Evolutionary conservation across 2,888 invertebrate species (phyloP).

Genomic region (Brenthis ino): DNA sequence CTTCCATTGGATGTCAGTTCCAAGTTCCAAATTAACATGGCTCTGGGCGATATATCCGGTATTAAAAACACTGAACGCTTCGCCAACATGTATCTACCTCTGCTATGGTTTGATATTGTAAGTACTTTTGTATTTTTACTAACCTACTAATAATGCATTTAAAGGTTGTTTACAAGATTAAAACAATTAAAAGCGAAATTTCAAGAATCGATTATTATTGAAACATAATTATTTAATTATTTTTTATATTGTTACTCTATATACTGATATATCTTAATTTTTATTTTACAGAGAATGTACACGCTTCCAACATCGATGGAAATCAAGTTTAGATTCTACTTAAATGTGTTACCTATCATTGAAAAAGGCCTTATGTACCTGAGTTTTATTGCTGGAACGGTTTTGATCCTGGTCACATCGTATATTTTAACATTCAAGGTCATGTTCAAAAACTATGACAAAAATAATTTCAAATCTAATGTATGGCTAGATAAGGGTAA

Average conservation of each 20-base stretch:
- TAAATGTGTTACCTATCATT: conserved; percentile 86
- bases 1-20: conserved; percentile 89
- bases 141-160: no score
- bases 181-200: no score
- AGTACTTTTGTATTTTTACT: conserved; percentile 67
- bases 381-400: conserved; percentile 74
- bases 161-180: no score
- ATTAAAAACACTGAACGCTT: conserved; percentile 87
- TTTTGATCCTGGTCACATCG: conserved; percentile 77
- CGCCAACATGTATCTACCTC: conserved; percentile 87
- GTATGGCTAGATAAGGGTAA: conserved; percentile 52
- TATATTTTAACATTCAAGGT: conserved; percentile 72
- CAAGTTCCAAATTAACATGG: conserved; percentile 94
- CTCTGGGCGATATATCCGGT: conserved; percentile 85
- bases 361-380: conserved; percentile 82
- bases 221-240: background rate
- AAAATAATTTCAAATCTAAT: conserved; percentile 49
- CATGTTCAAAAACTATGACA: conserved; percentile 66
- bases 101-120: conserved; percentile 96
- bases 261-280: background rate
- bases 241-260: background rate
- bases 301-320: conserved; percentile 84
- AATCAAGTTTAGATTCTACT: conserved; percentile 86
- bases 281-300: conserved; percentile 85
- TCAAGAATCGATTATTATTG: no score